Evolutionary conservation across 2,113 vertebrate genomes (phyloP), one percentile per base, ranked within the genome.

Genomic region (Chionis minor): DNA sequence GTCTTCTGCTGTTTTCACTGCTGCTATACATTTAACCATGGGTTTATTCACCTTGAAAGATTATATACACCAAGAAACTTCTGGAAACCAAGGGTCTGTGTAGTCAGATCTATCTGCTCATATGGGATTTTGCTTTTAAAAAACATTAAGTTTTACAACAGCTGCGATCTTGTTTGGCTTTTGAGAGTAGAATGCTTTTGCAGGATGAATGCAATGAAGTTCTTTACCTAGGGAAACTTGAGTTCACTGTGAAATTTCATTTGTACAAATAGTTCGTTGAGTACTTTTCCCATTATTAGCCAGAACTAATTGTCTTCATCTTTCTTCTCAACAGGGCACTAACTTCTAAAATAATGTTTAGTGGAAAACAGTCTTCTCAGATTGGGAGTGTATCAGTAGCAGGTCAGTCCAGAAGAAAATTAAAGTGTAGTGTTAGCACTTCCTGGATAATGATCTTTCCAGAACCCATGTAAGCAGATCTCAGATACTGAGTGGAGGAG

Each of bases 401-500:
- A 74, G 90, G 30, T 33, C 10, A 0, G 24, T 89, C 81, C 91
- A 94, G 89, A 89, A 82, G 54, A 85, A 92, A 94, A 96, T 86
- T 91, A 61, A 91, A 90, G 66, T 56, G 33, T 49, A 77, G 85
- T 95, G 84, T 94, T 95, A 94, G 54, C 33, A 24, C 87, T 95
- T 92, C 94, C 91, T 15, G 21, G 72, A 89, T 75, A 87, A 95
- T 77, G 61, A 89, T 86, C 77, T 89, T 96, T 91, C 86, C 70
- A 89, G 92, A 86, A 83, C 26, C 55, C 17, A 42, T 78, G 81
- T 94, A 91, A 86, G 81, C 47, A 88, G 44, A 78, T 74, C 72
- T 83, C 86, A 81, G 86, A 83, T 65, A 81, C 18, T 75, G 72
- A 94, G 83, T 73, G 73, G 86, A 94, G 81, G 77, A 91, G 70